Conservation (phyloP, 2,113 vertebrate genomes). For the Plotosus lineatus region DNA sequence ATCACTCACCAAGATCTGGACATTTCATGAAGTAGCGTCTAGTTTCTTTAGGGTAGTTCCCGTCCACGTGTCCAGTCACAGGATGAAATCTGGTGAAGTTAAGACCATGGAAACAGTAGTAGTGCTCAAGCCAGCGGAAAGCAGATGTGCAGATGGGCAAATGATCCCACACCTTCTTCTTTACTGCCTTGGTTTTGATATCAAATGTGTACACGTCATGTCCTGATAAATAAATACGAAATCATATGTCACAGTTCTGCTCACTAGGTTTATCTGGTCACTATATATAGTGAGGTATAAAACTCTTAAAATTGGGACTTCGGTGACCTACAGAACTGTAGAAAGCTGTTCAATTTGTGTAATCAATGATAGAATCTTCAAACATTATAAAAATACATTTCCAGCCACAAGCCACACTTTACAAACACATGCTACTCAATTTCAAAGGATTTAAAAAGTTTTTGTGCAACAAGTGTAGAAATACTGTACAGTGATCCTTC, state of each 20-base stretch:
- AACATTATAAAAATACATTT: background rate
- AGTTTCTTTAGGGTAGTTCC: conserved; percentile 74
- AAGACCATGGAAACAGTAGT: conserved; percentile 84
- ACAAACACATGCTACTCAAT: background rate
- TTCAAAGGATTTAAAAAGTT: background rate
- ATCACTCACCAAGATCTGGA: conserved; percentile 72
- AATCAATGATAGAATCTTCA: background rate
- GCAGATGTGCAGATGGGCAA: conserved; percentile 76
- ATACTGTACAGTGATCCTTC: too few species aligned
- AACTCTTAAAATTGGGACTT: background rate
- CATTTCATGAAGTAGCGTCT: conserved; percentile 83
- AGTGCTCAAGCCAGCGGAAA: conserved; percentile 78
- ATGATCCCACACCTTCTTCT: conserved; percentile 72
- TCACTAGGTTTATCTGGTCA: background rate
- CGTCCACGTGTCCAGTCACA: conserved; percentile 61
- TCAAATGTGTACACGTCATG: conserved; percentile 72
- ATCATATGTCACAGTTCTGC: background rate
- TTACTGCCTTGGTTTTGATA: conserved; percentile 65
- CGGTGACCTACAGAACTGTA: background rate
- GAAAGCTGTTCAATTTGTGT: background rate
- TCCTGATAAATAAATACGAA: conserved; percentile 53
- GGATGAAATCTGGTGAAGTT: conserved; percentile 82
- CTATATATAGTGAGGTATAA: background rate
- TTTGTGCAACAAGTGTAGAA: background rate
- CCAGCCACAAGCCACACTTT: too few species aligned